Evolutionary conservation across 2,797 vertebrate genomes (phyloP).

Genomic region (Lacerta agilis): DNA sequence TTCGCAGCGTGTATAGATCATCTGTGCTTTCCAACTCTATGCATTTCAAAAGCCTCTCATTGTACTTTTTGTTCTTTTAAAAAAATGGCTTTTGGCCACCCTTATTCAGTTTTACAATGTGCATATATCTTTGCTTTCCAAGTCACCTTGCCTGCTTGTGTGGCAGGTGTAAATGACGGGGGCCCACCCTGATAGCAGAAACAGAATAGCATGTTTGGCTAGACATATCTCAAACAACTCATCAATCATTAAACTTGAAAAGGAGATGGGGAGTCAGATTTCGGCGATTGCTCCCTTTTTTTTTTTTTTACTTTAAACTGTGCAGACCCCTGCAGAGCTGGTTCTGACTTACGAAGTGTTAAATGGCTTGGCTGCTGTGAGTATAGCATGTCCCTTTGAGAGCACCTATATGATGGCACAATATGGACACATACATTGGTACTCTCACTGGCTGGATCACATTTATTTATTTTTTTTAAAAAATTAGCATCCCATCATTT

Average conservation of each 20-base stretch:
- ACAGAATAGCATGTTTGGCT: constrained; percentile 9
- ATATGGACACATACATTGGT: neutral
- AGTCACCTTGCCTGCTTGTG: neutral
- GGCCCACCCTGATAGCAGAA: constrained; percentile 21
- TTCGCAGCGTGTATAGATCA: neutral
- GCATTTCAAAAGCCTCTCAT: neutral
- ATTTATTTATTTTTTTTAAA: neutral
- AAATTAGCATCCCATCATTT: neutral
- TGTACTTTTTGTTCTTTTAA: neutral
- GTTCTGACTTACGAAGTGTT: neutral
- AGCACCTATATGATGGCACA: too few species aligned
- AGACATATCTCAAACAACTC: constrained; percentile 25
- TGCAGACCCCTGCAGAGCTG: neutral
- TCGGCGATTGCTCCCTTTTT: neutral
- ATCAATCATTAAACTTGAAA: constrained; percentile 25
- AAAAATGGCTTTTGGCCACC: neutral
- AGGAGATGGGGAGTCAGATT: constrained; percentile 1
- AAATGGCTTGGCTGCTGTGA: neutral
- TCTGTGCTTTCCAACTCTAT: neutral
- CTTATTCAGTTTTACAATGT: neutral
- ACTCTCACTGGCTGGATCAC: neutral
- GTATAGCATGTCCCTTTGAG: neutral
- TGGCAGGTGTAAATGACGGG: constrained; percentile 3
- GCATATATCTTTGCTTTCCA: constrained; percentile 10
- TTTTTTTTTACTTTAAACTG: neutral